Conservation (phyloP, 1,140 invertebrate species). For the Brachionus rubens region DNA sequence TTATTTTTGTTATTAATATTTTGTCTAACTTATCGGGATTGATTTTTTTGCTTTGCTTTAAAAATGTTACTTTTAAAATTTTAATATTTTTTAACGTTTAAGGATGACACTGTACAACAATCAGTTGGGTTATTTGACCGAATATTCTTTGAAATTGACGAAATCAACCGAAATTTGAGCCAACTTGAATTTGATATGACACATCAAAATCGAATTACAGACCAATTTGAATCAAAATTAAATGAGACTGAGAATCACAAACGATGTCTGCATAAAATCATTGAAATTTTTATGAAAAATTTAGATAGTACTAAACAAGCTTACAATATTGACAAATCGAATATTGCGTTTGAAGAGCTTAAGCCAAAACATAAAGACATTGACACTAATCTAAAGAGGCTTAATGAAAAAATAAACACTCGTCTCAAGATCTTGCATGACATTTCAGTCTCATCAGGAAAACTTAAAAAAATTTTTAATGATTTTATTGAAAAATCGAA, state of each 20-base stretch:
- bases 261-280: not conserved
- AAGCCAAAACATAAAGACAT: conserved; percentile 1
- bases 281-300: not conserved
- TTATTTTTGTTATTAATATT: no score
- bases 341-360: conserved; percentile 7
- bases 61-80: no score
- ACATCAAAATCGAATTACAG: not conserved
- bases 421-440: not conserved
- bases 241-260: not conserved
- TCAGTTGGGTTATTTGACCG: no score
- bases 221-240: not conserved
- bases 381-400: conserved; percentile 2
- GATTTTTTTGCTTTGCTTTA: no score
- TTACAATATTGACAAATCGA: not conserved
- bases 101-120: no score
- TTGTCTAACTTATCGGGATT: no score
- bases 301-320: not conserved
- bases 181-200: not conserved
- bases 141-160: no score
- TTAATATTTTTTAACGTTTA: no score
- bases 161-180: not conserved
- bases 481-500: not conserved
- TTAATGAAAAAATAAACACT: not conserved
- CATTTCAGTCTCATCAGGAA: not conserved
- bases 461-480: not conserved